Base-by-base conservation (phyloP, 2,797 vertebrate genomes). In the Poecilia wingei region DNA sequence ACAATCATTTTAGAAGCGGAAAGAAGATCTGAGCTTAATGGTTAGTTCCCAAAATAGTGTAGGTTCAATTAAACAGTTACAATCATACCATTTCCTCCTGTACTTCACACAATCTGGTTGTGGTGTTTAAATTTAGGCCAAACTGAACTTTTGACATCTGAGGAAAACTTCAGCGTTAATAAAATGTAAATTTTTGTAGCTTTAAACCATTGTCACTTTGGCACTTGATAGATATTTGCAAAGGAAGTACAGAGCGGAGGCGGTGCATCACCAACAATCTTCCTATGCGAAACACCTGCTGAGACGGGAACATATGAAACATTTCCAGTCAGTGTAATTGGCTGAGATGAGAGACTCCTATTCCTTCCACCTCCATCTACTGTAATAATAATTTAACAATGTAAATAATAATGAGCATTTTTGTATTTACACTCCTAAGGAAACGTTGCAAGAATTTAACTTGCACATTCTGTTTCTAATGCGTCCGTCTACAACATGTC, bases 401-500 rank as follows among this genome's bases (percentile, higher is more conserved):
- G 41, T 68, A 10, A 33, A 36, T 36, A 20, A 64, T 64, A 8
- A 66, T 66, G 3, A 18, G 6, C 61, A 9, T 39, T 66, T 66
- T 18, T 36, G 33, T 66, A 39, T 39, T 9, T 22, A 39, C 6
- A 20, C 28, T 6, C 28, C 14, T 33, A 39, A 66, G 18, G 33
- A 36, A 36, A 39, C 9, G 8, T 39, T 20, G 7, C 18, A 4
- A 66, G 61, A 20, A 16, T 66, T 66, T 2, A 10, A 39, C 6
- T 45, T 45, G 7, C 6, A 45, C 6, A 8, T 28, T 10, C 22
- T 43, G 8, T 3, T 25, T 68, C 69, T 68, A 80, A 88, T 77
- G 22, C 74, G 61, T 85, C 79, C 86, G 81, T 92, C 88, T 84
- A 59, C 88, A 86, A 83, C 77, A 9, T 22, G 76, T 74, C 86